Percentiles rank a stretch among this genome's conserved stretches.
Evolutionary conservation across 2,113 vertebrate species (phyloP).

Genomic region (Prinia subflava): DNA sequence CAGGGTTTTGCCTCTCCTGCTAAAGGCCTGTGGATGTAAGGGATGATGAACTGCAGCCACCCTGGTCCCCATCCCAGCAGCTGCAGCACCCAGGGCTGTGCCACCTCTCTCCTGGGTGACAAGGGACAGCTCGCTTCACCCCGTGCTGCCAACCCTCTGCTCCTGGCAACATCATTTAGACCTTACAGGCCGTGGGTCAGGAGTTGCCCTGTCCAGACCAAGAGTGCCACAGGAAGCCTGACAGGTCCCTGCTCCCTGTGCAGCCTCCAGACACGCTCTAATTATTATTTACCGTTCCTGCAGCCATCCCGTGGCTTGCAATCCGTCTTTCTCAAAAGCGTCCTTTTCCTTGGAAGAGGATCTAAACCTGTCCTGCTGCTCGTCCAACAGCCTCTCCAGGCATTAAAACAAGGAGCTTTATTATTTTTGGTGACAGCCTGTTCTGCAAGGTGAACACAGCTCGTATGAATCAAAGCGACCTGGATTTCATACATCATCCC

Average conservation of each 20-base stretch:
- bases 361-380: conserved; percentile 3
- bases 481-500: conserved; percentile 21
- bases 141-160: not conserved
- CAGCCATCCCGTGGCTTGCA: not conserved
- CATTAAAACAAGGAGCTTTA: conserved; percentile 31
- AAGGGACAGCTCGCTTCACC: not conserved
- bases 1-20: not conserved
- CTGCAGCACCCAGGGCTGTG: not conserved
- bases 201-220: not conserved
- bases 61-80: not conserved
- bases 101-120: not conserved
- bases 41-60: not conserved
- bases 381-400: conserved; percentile 7
- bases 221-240: fast-evolving
- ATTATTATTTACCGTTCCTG: not conserved
- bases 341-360: conserved; percentile 19
- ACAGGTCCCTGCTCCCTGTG: not conserved
- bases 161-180: not conserved
- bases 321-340: not conserved
- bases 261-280: not conserved
- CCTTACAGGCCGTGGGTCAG: not conserved
- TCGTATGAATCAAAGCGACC: not conserved
- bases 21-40: fast-evolving
- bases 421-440: conserved; percentile 35
- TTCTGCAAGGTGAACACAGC: conserved; percentile 31